Percentiles rank a stretch among this genome's conserved stretches.
These are phyloP conservation scores for Cyclura pinguis DNA, from an alignment of 2,797 vertebrate species.

Conservation along the genomic window DNA sequence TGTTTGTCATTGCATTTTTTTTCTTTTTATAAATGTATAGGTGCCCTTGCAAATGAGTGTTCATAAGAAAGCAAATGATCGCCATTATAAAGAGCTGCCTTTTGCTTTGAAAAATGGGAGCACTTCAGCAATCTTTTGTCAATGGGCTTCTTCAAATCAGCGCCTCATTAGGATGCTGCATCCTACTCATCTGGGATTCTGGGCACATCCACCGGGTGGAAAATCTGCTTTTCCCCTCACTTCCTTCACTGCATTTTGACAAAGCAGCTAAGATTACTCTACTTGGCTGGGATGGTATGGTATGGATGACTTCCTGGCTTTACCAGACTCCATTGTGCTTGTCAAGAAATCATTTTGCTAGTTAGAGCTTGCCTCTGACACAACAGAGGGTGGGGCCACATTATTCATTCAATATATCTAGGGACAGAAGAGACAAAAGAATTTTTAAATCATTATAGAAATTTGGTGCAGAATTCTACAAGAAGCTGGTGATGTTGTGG, in stretches of 20 bases:
- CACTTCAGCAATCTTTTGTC: slow-evolving; percentile 43
- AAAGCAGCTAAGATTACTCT: background rate
- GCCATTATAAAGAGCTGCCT: slow-evolving; percentile 9
- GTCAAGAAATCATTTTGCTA: slow-evolving; percentile 16
- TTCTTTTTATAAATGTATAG: background rate
- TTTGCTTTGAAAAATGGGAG: slow-evolving; percentile 16
- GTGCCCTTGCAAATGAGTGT: slow-evolving; percentile 29
- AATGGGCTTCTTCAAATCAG: slow-evolving; percentile 33
- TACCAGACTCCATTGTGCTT: slow-evolving; percentile 14
- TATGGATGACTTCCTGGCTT: slow-evolving; percentile 32
- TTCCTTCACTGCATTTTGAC: slow-evolving; percentile 37
- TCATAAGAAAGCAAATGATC: background rate
- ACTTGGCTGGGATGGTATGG: background rate
- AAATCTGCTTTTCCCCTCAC: slow-evolving; percentile 20
- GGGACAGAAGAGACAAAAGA: background rate
- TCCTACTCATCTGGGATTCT: slow-evolving; percentile 27
- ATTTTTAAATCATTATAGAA: background rate
- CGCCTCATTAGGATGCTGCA: slow-evolving; percentile 17
- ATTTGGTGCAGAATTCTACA: background rate
- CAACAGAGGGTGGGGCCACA: background rate
- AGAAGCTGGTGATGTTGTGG: slow-evolving; percentile 12
- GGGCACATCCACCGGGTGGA: slow-evolving; percentile 23
- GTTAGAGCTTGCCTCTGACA: slow-evolving; percentile 4
- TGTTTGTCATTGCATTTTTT: background rate
- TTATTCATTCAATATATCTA: background rate